Evolutionary conservation across 2,113 vertebrate genomes (phyloP).

Genomic region (Dicentrarchus labrax): DNA sequence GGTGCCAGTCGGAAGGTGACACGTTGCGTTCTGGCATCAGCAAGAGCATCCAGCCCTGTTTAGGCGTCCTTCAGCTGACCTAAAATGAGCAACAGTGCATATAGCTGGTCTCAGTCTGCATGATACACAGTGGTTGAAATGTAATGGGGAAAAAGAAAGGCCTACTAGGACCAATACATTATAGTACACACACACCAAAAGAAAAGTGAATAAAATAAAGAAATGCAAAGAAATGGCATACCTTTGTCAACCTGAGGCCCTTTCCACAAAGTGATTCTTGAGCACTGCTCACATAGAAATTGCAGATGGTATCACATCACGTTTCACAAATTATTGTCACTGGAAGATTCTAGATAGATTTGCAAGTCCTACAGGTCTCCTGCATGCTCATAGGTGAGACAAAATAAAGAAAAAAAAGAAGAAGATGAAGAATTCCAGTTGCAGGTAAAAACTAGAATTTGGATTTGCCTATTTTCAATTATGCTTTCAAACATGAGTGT

Average conservation of each 20-base stretch:
- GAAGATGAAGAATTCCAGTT: background rate
- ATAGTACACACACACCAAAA: background rate
- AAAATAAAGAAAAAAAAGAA: too few relatives aligned
- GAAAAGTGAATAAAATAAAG: background rate
- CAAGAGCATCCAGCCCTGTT: background rate
- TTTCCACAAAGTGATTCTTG: background rate
- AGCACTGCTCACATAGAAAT: background rate
- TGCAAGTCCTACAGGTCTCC: background rate
- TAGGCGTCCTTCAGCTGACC: constrained; percentile 22
- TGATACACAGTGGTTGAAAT: background rate
- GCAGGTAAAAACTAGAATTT: background rate
- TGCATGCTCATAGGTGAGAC: background rate
- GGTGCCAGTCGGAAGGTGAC: background rate
- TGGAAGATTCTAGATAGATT: background rate
- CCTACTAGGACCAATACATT: background rate
- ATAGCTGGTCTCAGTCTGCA: background rate
- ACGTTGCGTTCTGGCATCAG: background rate
- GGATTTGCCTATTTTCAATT: background rate
- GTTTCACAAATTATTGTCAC: too few relatives aligned
- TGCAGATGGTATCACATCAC: background rate
- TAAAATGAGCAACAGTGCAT: background rate
- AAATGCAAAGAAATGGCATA: background rate
- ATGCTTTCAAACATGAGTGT: background rate
- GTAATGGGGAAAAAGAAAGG: background rate
- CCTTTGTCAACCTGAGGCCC: background rate